Base-by-base conservation (phyloP, 2,888 invertebrate species). In the Lasioglossum malachurum region DNA sequence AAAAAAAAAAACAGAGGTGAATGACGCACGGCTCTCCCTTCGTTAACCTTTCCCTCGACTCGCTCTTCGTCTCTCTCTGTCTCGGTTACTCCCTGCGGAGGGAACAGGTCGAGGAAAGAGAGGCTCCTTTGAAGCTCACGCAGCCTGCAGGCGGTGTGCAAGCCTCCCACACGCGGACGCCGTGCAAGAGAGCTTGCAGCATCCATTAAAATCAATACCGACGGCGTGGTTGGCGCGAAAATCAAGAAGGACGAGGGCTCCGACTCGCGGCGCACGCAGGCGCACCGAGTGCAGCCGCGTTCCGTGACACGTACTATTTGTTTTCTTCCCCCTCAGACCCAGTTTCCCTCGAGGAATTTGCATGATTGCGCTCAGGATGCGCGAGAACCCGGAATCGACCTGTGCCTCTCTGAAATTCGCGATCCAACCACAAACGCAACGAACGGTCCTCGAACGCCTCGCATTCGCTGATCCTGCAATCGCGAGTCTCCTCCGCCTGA, bases 131-230 rank as follows among this genome's bases (percentile, higher is more conserved):
- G 83, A 77, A 81, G 83, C 75, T 73, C 71, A 83, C 69, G 82
- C 82, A 79, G 82, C 78, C 67, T 88, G 84, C 83, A 75, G 75
- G 81, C 88, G 72, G 71, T 79, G 77, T 85, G 76, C 83, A 71
- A 31, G 72, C 79, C 78, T 84, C 77, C 83, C 87, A 86, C 82
- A 91, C 79, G 83, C 83, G 67, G 76, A 64, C 73, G 71, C 74
- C 57, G 53, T 41, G 69, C 67, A 35, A 74, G 81, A 87, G 82
- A 75, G 87, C 87, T 89, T 87, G 91, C 91, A 90, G 92, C 90
- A 92, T 93, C 92, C 90, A 91, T 93, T 92, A 92, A 93, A 93
- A 93, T 93, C 93, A 93, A 93, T 93, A 93, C 92, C 83, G 80
- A 72, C 81, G 82, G 83, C 86, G 84, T 85, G 85, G 84, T 88